Percentiles rank a stretch among this genome's conserved stretches.
phyloP scores from a whole-genome alignment of 2,797 vertebrate species.

The Somateria mollissima region DNA sequence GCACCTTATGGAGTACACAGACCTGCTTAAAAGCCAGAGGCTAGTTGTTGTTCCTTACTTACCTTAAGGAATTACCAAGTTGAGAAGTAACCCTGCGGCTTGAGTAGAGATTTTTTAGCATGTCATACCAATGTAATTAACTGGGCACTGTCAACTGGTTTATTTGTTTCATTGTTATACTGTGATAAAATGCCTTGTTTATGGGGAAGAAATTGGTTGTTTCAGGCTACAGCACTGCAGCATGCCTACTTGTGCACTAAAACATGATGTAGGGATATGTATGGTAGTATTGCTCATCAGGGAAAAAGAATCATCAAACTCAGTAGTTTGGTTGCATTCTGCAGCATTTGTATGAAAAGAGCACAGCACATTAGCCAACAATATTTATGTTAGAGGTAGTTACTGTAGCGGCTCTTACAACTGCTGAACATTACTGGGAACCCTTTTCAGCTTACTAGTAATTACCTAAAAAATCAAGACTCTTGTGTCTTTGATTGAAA shows the following conservation, averaged over 20 bases:
- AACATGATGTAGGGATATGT: not conserved
- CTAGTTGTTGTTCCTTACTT: not conserved
- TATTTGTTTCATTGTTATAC: not conserved
- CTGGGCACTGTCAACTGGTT: not conserved
- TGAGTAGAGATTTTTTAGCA: not conserved
- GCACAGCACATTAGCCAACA: not conserved
- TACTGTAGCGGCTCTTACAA: not conserved
- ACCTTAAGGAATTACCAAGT: not conserved
- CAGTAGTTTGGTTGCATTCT: not conserved
- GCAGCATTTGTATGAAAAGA: not conserved
- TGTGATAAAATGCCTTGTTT: not conserved
- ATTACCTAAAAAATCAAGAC: not conserved
- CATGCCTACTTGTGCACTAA: not conserved
- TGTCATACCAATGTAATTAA: not conserved
- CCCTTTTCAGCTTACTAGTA: not conserved
- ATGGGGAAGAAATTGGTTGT: not conserved
- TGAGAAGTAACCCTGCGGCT: not conserved
- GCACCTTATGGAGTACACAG: not conserved
- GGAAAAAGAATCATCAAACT: not conserved
- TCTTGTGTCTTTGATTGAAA: not conserved
- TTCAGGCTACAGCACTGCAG: not conserved
- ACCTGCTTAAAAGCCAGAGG: not conserved
- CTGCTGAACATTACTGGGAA: accelerated
- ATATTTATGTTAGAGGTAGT: not conserved
- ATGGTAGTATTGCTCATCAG: not conserved